Base-by-base conservation (phyloP, 2,113 vertebrate species). In the Calypte anna region DNA sequence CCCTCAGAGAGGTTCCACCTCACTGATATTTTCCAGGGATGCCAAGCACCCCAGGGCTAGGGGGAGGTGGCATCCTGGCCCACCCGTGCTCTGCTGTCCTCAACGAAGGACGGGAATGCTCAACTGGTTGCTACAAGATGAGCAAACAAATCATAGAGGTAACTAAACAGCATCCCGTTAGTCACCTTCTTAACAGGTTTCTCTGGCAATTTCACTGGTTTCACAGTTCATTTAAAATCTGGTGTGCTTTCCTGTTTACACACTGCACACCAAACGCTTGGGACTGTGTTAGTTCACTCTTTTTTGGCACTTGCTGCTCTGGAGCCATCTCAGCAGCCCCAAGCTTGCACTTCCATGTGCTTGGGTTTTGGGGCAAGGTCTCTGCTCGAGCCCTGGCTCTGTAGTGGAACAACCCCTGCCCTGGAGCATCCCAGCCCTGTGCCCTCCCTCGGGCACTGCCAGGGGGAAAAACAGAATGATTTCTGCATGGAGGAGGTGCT, bases 311-410 rank as follows among this genome's bases (percentile, higher is more conserved):
- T 27, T 2, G 8, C 58, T 0, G 4, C 7, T 23, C 55, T 7
- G 2, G 67, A 70, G 68, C n/a, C 10, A 0, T 7, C 33, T 40
- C 79, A 73, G 80, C 63, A 80, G 82, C 62, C 25, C 51, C 54
- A 3, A 17, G 0, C 53, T 38, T 3, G 3, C 9, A 1, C 40
- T 9, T 17, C 7, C 38, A 16, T 1, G 3, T 2, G 44, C 58
- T 43, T 1, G 0, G 22, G 43, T 30, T 62, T 30, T 55, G 0
- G 13, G 61, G 61, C 9, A 12, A 55, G 40, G 15, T 55, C 59
- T 33, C 31, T 20, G 66, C 58, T 50, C 25, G 1, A 59, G 63
- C 73, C 73, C 36, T 13, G 40, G 53, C 59, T 43, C 33, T 36
- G 58, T 31, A 7, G 21, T 0, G 1, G 6, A 23, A 55, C 63